Evolutionary conservation across 2,113 vertebrate species (phyloP).

Genomic region (Damaliscus lunatus): DNA sequence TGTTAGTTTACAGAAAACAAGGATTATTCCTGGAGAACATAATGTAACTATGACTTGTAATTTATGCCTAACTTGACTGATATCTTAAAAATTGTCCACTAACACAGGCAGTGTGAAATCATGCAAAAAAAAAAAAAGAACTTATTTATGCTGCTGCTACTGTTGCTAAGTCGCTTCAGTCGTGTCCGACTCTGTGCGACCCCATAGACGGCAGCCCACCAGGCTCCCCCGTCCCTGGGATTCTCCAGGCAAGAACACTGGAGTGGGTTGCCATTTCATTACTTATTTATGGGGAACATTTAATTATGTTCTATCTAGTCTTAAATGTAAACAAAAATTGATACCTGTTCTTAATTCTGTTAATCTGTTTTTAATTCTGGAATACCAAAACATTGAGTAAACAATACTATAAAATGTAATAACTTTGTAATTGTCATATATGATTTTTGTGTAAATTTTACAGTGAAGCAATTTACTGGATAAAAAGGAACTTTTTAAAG

Average conservation of each 20-base stretch:
- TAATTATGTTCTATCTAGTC: background rate
- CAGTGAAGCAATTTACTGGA: background rate
- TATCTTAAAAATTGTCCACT: background rate
- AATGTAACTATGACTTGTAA: slow-evolving; percentile 1
- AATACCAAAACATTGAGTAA: background rate
- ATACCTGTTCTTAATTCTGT: background rate
- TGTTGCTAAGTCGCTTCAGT: too few species aligned
- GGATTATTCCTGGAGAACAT: background rate
- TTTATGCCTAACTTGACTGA: background rate
- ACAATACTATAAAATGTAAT: background rate
- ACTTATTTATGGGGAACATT: background rate
- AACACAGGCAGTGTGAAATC: background rate
- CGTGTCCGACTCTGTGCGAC: too few species aligned
- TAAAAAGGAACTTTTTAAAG: background rate
- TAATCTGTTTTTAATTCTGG: slow-evolving; percentile 5
- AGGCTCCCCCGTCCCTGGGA: too few species aligned
- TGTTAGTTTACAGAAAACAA: slow-evolving; percentile 20
- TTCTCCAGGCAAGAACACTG: too few species aligned
- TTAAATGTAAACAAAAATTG: background rate
- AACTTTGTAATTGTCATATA: background rate
- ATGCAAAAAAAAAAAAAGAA: background rate
- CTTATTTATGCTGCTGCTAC: background rate
- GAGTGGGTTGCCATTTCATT: background rate
- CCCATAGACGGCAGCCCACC: too few species aligned
- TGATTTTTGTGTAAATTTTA: slow-evolving; percentile 4